These are phyloP conservation scores for Cololabis saira DNA, from an alignment of 2,113 vertebrate genomes.

Conservation along the genomic window DNA sequence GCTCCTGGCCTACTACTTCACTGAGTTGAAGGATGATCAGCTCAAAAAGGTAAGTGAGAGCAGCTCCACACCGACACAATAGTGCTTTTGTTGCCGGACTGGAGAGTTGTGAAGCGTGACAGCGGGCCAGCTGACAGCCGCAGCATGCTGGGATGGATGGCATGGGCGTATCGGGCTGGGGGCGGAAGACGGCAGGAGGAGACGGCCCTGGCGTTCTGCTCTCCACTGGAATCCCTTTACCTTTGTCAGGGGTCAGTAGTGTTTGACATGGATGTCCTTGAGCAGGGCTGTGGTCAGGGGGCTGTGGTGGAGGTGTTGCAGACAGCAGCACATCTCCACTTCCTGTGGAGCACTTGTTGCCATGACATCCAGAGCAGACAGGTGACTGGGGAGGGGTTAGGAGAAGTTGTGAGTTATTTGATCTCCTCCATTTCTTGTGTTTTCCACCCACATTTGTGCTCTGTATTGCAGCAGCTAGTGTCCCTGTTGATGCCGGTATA, in stretches of 20 bases:
- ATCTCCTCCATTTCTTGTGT: not conserved
- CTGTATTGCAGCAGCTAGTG: not conserved
- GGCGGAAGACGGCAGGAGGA: slow-evolving; percentile 28
- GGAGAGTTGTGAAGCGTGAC: slow-evolving; percentile 11
- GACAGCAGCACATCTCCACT: slow-evolving; percentile 7
- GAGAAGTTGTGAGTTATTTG: slow-evolving; percentile 18
- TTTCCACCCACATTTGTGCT: not conserved
- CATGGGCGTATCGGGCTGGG: slow-evolving; percentile 6
- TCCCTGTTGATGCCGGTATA: not conserved
- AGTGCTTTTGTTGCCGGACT: not conserved
- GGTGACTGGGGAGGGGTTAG: slow-evolving; percentile 44
- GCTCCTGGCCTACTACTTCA: slow-evolving; percentile 98
- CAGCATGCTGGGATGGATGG: slow-evolving; percentile 2
- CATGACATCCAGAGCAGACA: slow-evolving; percentile 59
- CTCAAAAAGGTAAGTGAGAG: slow-evolving; percentile 91
- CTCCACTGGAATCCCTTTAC: not conserved
- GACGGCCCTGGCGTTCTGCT: slow-evolving; percentile 11
- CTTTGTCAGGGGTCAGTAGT: not conserved
- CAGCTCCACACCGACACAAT: not conserved
- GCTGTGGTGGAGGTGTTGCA: slow-evolving; percentile 19
- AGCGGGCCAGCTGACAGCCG: slow-evolving; percentile 4
- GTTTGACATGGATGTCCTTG: slow-evolving; percentile 66
- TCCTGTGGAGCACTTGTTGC: slow-evolving; percentile 45
- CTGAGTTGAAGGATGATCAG: slow-evolving; percentile 98
- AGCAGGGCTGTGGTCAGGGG: slow-evolving; percentile 36